Evolutionary conservation across 2,797 vertebrate species (phyloP).

Genomic region (Sebastolobus altivelis): DNA sequence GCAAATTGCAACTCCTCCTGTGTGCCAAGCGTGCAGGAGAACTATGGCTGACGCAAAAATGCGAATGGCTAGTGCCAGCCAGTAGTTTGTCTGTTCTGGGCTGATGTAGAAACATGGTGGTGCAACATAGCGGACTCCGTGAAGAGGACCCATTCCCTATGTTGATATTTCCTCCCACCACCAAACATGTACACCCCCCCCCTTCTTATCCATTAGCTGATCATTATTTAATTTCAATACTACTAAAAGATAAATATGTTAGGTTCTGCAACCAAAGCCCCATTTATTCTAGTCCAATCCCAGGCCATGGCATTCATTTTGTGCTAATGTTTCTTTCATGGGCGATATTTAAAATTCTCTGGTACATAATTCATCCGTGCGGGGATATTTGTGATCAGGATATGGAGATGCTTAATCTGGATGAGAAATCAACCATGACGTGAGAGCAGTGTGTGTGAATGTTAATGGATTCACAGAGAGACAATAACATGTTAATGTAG

Average conservation of each 20-base stretch:
- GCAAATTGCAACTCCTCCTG: background rate
- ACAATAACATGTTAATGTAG: constrained; percentile 41
- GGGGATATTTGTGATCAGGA: constrained; percentile 20
- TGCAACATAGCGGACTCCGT: too few species aligned
- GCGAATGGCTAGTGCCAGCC: background rate
- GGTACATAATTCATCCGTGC: constrained; percentile 10
- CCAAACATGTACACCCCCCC: too few species aligned
- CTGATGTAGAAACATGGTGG: too few species aligned
- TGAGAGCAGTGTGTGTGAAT: constrained; percentile 23
- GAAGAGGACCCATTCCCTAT: too few species aligned
- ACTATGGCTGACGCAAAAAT: background rate
- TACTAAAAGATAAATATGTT: background rate
- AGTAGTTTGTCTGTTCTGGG: too few species aligned
- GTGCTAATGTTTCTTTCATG: constrained; percentile 3
- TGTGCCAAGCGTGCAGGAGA: background rate
- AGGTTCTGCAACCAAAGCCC: background rate
- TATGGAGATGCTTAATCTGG: constrained; percentile 39
- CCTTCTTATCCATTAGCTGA: background rate
- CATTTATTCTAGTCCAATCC: background rate
- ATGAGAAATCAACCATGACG: constrained; percentile 33
- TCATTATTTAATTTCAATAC: background rate
- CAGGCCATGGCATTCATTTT: background rate
- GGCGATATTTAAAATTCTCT: constrained; percentile 12
- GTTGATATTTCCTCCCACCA: too few species aligned
- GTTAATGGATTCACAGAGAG: constrained; percentile 29